phyloP scores from a whole-genome alignment of 2,797 vertebrate genomes.

The Apogon hyalosoma region DNA sequence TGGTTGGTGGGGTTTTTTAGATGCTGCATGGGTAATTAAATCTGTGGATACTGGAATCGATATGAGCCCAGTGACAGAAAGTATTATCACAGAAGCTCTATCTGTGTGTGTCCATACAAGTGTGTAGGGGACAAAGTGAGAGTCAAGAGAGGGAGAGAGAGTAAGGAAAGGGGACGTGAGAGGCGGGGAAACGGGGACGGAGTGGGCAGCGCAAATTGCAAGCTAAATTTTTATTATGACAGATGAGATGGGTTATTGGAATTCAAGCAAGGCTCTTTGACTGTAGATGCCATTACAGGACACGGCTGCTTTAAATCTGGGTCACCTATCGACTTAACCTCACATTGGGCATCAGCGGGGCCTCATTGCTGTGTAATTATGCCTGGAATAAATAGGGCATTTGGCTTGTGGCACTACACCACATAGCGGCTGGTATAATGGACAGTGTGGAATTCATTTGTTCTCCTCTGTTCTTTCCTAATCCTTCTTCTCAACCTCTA shows the following conservation, averaged over 20 bases:
- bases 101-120: neutral
- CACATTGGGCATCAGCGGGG: constrained; percentile 66
- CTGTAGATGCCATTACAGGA: constrained; percentile 75
- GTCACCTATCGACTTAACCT: constrained; percentile 81
- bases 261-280: constrained; percentile 71
- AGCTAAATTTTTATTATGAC: constrained; percentile 76
- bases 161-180: constrained; percentile 39
- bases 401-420: constrained; percentile 70
- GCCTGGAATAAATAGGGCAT: constrained; percentile 78
- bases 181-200: constrained; percentile 34
- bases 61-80: constrained; percentile 63
- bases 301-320: constrained; percentile 76
- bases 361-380: constrained; percentile 76
- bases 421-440: constrained; percentile 66
- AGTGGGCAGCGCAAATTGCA: constrained; percentile 68
- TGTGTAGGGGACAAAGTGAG: constrained; percentile 24
- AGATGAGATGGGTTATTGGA: constrained; percentile 77
- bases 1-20: constrained; percentile 66
- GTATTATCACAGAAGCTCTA: constrained; percentile 35
- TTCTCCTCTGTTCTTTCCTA: constrained; percentile 70
- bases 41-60: constrained; percentile 68
- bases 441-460: constrained; percentile 74
- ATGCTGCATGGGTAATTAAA: constrained; percentile 73
- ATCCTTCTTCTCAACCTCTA: constrained; percentile 74
- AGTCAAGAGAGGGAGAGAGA: constrained; percentile 26